These are phyloP conservation scores for Abrostola triplasia DNA, from an alignment of 2,888 invertebrate genomes.

Conservation along the genomic window DNA sequence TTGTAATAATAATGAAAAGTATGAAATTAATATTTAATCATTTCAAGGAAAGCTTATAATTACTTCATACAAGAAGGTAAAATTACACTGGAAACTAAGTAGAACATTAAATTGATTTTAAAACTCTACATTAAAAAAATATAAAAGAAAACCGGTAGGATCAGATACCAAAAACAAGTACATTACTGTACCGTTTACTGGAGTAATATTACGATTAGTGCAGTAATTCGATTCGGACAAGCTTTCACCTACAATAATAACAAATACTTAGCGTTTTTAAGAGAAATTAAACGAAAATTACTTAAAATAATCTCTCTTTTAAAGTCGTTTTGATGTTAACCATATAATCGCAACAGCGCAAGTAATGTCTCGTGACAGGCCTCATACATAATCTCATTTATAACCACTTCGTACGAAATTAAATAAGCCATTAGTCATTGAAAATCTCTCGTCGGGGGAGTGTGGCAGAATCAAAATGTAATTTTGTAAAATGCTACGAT, in stretches of 20 bases:
- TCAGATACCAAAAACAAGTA: slow-evolving; percentile 37
- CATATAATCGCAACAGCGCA: slow-evolving; percentile 29
- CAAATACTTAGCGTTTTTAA: slow-evolving; percentile 7
- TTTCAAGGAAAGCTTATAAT: neutral
- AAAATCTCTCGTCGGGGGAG: slow-evolving; percentile 55
- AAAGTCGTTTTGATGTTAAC: slow-evolving; percentile 27
- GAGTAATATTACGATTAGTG: slow-evolving; percentile 33
- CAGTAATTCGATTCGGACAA: slow-evolving; percentile 14
- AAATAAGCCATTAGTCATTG: slow-evolving; percentile 68
- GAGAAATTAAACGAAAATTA: slow-evolving; percentile 16
- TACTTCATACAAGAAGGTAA: slow-evolving; percentile 1
- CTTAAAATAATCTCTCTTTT: slow-evolving; percentile 50
- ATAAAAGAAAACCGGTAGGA: slow-evolving; percentile 37
- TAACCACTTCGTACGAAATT: slow-evolving; percentile 62
- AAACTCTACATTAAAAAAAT: slow-evolving; percentile 5
- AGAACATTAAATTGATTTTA: neutral
- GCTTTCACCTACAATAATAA: slow-evolving; percentile 6
- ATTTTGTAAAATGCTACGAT: slow-evolving; percentile 67
- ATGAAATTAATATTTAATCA: too few relatives aligned
- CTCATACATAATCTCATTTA: slow-evolving; percentile 58
- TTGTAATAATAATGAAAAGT: too few relatives aligned
- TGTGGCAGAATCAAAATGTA: slow-evolving; percentile 67
- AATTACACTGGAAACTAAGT: too few relatives aligned
- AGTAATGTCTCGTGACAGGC: slow-evolving; percentile 21
- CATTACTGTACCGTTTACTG: slow-evolving; percentile 48